Percentiles rank a stretch among this genome's conserved stretches.
Evolutionary conservation across 1,140 invertebrate species (phyloP).

Genomic region (Leptinotarsa texana): DNA sequence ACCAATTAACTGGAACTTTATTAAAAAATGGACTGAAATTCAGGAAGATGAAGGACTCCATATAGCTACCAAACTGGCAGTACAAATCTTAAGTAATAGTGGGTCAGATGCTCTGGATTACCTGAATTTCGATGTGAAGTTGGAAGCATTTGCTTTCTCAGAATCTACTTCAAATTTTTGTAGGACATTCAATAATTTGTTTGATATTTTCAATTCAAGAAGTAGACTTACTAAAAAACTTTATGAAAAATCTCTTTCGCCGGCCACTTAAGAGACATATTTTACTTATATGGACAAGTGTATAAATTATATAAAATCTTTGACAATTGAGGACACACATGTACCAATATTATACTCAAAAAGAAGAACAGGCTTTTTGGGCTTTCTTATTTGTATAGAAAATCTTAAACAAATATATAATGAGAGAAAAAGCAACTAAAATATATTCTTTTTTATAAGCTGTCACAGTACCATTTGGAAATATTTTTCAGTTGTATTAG

Average conservation of each 20-base stretch:
- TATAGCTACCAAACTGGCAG: constrained; percentile 26
- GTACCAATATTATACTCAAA: constrained; percentile 23
- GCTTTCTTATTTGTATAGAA: constrained; percentile 42
- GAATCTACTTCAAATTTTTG: constrained; percentile 19
- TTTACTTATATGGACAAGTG: constrained; percentile 20
- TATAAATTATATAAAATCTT: constrained; percentile 28
- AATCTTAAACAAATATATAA: constrained; percentile 43
- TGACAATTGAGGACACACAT: constrained; percentile 23
- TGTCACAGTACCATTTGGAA: constrained; percentile 29
- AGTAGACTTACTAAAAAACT: constrained; percentile 32
- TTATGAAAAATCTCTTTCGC: constrained; percentile 27
- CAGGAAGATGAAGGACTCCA: constrained; percentile 26
- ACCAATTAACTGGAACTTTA: constrained; percentile 23
- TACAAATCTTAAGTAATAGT: constrained; percentile 31
- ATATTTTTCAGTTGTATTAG: constrained; percentile 41
- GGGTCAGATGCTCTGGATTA: constrained; percentile 24
- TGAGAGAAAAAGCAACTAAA: constrained; percentile 21
- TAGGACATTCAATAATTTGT: constrained; percentile 24
- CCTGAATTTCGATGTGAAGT: constrained; percentile 19
- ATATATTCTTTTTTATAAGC: not conserved
- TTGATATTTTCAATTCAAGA: constrained; percentile 44
- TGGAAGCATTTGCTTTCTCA: not conserved
- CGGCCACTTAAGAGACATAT: constrained; percentile 28
- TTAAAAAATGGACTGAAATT: constrained; percentile 18
- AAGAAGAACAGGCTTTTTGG: constrained; percentile 43